Evolutionary conservation across 37 sponge, comb jelly and placozoan species (phyloP), one percentile per base, ranked within the genome.

Genomic region (Halisarca cf. caerulea): DNA sequence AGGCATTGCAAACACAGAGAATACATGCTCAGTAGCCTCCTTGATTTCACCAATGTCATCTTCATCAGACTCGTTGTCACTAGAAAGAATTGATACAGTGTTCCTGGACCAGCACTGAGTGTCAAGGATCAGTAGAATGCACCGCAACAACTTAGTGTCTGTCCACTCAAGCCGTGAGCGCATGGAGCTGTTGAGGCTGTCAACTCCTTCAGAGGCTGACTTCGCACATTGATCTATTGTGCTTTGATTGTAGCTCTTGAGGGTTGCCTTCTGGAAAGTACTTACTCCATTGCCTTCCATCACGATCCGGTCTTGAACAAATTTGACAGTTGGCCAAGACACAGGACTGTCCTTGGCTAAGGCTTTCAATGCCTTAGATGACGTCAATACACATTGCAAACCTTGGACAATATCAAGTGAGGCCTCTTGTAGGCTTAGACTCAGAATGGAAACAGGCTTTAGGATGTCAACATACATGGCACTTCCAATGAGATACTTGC

Each of bases 401-500:
- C 57, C 87, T 34, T 38, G 41, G 20, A 86, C 3, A n/a, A 86
- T 86, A 33, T 86, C 81, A 9, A 34, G 17, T 9, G 83, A 71
- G 34, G 59, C 87, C 2, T 7, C 36, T 61, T 86, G 87, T 54
- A 86, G 35, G 43, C 42, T 21, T 53, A 83, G 83, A 33, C 81
- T 83, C 83, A 64, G 83, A 30, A 72, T 80, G 1, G 83, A 4
- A 55, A 82, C 83, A 20, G 88, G 88, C 33, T 9, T 75, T 60
- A 91, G 55, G 28, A 88, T 80, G 60, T 89, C 82, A 61, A 92
- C 77, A 83, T 83, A 90, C 57, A 35, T 7, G 68, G 59, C 93
- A 83, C 90, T 89, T 7, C 93, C 90, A 20, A 92, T 40, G 18
- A 92, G 47, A 54, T 89, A 92, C 60, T 89, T 92, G 30, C 84